Conservation (phyloP, 2,797 vertebrate genomes). For the Pseudochromis fuscus region DNA sequence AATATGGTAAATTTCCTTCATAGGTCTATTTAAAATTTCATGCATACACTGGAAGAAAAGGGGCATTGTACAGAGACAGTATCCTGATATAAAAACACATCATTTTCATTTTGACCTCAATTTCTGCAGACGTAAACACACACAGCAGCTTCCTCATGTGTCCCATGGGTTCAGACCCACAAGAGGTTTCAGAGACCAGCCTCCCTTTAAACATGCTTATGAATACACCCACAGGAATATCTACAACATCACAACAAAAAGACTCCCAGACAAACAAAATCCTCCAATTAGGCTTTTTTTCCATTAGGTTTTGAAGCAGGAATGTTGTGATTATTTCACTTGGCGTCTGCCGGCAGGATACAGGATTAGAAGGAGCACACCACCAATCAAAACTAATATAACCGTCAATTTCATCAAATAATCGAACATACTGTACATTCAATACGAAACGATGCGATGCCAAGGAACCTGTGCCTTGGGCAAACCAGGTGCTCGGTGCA, state of each 20-base stretch:
- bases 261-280: not conserved
- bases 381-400: not conserved
- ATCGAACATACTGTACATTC: too few species aligned
- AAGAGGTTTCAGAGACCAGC: too few species aligned
- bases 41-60: not conserved
- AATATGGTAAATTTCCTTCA: not conserved
- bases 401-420: not conserved
- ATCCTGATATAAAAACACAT: not conserved
- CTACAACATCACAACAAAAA: conserved; percentile 9
- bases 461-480: too few species aligned
- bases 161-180: conserved; percentile 5
- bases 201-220: not conserved
- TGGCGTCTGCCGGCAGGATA: not conserved
- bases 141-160: not conserved
- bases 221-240: not conserved
- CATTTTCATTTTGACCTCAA: not conserved
- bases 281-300: not conserved
- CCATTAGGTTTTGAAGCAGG: not conserved
- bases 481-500: not conserved
- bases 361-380: too few species aligned
- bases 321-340: not conserved
- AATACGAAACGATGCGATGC: too few species aligned
- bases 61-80: not conserved
- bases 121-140: not conserved
- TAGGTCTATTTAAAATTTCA: not conserved